Conservation (phyloP, 2,113 vertebrate genomes). For the Podarcis raffonei region DNA sequence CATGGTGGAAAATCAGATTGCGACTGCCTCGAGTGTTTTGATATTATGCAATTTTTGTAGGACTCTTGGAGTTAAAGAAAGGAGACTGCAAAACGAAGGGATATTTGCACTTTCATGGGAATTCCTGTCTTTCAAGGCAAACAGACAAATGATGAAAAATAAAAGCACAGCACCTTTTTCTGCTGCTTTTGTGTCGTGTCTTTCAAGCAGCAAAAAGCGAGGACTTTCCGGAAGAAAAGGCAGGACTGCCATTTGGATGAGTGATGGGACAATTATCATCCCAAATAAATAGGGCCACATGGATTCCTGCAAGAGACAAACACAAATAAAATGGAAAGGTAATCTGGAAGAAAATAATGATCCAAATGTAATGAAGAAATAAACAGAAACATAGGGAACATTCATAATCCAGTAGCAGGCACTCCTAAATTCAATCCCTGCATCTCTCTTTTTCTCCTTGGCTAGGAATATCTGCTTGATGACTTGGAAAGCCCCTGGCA, state of each 20-base stretch:
- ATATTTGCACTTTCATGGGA: neutral
- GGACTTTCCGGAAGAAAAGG: constrained; percentile 95
- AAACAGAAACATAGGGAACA: neutral
- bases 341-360: neutral
- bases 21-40: neutral
- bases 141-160: neutral
- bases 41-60: neutral
- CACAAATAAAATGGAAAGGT: neutral
- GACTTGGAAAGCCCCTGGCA: neutral
- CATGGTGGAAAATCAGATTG: too few species aligned
- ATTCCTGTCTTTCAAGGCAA: neutral
- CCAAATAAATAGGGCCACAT: constrained; percentile 90
- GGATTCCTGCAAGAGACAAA: constrained; percentile 76
- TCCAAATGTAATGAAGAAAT: too few species aligned
- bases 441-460: neutral
- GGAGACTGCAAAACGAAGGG: neutral
- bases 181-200: constrained; percentile 79
- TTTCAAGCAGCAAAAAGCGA: constrained; percentile 90
- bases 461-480: neutral
- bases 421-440: neutral
- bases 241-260: constrained; percentile 84
- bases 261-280: constrained; percentile 80
- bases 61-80: neutral
- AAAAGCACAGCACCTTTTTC: constrained; percentile 79
- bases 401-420: neutral